A percentile compares a stretch with the other conserved stretches of the same genome.
Conservation (phyloP, 2,888 invertebrate species). For the Oscheius sp. region DNA sequence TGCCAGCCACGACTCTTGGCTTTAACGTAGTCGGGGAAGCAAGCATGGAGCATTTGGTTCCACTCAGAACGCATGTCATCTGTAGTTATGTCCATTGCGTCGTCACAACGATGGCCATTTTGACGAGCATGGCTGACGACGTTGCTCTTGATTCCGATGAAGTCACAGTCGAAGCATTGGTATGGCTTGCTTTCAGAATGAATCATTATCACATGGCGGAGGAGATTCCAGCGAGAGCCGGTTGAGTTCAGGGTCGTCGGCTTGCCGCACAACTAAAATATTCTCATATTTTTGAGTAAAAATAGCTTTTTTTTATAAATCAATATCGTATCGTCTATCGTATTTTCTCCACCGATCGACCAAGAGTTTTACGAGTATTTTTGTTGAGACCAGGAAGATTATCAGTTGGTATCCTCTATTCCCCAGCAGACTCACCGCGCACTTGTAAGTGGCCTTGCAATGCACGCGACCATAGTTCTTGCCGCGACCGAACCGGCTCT, state of each 20-base stretch:
- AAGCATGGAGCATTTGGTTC: conserved; percentile 48
- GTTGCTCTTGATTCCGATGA: conserved; percentile 53
- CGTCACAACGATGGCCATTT: conserved; percentile 45
- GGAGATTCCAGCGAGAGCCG: conserved; percentile 52
- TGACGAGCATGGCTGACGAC: conserved; percentile 53
- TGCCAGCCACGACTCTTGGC: conserved; percentile 54
- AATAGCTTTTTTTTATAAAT: too few species aligned
- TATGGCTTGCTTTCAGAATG: conserved; percentile 55
- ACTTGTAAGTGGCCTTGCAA: conserved; percentile 55
- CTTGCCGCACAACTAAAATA: conserved; percentile 47
- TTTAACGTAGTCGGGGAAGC: conserved; percentile 55
- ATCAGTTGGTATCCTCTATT: background rate
- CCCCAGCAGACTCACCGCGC: conserved; percentile 32
- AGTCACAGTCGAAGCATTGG: conserved; percentile 55
- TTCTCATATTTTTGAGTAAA: too few species aligned
- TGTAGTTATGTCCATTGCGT: conserved; percentile 54
- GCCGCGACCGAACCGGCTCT: conserved; percentile 49
- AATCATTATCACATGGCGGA: conserved; percentile 55
- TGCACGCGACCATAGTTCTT: conserved; percentile 53
- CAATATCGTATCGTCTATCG: too few species aligned
- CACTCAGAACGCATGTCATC: conserved; percentile 55
- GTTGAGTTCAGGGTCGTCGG: conserved; percentile 54
- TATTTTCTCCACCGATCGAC: too few species aligned
- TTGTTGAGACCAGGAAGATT: too few species aligned
- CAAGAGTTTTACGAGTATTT: too few species aligned